Base-by-base conservation (phyloP, 1,140 invertebrate species). In the Limonius californicus region DNA sequence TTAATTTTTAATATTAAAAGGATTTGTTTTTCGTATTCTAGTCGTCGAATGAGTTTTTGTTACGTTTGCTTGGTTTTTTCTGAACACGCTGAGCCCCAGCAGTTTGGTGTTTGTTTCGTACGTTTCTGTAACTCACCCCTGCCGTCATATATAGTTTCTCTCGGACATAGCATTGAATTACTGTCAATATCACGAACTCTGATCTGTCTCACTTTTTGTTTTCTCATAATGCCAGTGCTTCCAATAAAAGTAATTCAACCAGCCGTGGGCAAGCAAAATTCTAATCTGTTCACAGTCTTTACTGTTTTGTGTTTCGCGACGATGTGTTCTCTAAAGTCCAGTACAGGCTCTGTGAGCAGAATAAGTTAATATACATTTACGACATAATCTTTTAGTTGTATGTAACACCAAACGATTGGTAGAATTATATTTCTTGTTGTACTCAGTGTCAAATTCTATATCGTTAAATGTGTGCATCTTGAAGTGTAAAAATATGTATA, bases 371-470 rank as follows among this genome's bases (percentile, higher is more conserved):
- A n/a, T n/a, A n/a, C n/a, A 27, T 27, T 27, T 27, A 9, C 9
- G 9, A 27, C 23, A 27, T 27, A 4, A 39, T 39, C 11, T 39
- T 39, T 39, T 39, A 12, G n/a, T 39, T 39, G n/a, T 39, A 14
- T 12, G 16, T 50, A 57, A 57, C 30, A 57, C 55, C 55, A 57
- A 57, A 14, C 20, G 20, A 23, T 30, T 30, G 18, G 6, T 57
- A 57, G 20, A 59, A 23, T 20, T 59, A 59, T 60, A 60, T 54
- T 59, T 60, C 59, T 60, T 43, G 50, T 60, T 60, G 59, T 60
- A 54, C 47, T 60, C 47, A 60, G 59, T 60, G 59, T 60, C 59
- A 60, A 60, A 60, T 53, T 54, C 50, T 60, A 60, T 54, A 60
- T 53, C 16, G 59, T 59, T 59, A 59, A 59, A 59, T 59, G 57